Percentiles rank a stretch among this genome's conserved stretches.
phyloP scores from a whole-genome alignment of 2,113 vertebrate species.

The Nycticryphes semicollaris region DNA sequence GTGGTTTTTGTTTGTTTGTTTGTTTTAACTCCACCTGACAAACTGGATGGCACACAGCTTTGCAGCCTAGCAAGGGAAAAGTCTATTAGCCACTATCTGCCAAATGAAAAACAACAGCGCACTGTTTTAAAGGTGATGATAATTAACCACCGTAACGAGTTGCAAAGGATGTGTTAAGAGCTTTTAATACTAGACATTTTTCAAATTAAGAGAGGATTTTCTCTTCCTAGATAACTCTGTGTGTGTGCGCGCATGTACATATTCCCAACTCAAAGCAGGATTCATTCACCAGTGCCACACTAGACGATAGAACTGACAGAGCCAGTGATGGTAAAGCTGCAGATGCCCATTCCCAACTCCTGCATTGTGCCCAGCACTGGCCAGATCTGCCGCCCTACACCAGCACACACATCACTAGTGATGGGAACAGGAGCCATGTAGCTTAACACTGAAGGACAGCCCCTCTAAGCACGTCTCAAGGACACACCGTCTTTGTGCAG shows the following conservation, averaged over 20 bases:
- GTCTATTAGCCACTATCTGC: not conserved
- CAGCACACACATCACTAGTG: not conserved
- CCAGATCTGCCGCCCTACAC: not conserved
- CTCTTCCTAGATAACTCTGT: not conserved
- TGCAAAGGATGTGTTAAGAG: not conserved
- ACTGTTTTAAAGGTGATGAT: not conserved
- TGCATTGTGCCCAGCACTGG: not conserved
- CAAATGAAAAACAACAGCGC: not conserved
- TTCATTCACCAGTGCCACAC: not conserved
- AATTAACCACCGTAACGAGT: not conserved
- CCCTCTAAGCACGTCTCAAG: not conserved
- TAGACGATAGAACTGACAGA: not conserved
- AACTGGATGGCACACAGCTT: not conserved
- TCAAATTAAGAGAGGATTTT: not conserved
- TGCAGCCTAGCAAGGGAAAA: not conserved
- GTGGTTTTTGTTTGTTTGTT: not conserved
- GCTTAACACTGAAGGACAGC: not conserved
- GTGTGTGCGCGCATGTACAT: rapidly evolving
- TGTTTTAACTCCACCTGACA: not conserved
- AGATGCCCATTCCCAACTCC: not conserved
- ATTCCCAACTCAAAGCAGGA: not conserved
- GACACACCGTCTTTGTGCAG: not conserved
- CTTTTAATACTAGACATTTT: not conserved
- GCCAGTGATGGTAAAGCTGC: not conserved
- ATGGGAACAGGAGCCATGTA: not conserved